These are phyloP conservation scores for Saccopteryx leptura DNA, from an alignment of 2,113 vertebrate genomes.

Conservation along the genomic window DNA sequence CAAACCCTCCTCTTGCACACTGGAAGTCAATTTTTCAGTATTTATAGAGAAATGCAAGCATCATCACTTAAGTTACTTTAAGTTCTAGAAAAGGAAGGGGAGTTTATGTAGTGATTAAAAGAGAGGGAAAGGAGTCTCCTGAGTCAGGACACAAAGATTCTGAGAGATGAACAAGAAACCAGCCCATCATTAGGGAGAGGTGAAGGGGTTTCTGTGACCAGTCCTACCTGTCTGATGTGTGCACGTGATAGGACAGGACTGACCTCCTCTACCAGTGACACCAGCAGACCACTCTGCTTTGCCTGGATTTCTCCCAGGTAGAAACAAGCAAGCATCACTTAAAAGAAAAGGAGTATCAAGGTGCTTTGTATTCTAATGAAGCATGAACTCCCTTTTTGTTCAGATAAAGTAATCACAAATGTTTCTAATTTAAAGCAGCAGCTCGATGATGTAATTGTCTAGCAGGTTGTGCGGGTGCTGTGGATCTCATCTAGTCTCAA, in stretches of 20 bases:
- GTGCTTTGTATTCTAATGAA: constrained; percentile 69
- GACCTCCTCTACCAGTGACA: neutral
- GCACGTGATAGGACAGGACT: neutral
- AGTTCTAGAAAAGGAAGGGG: neutral
- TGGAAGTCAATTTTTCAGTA: neutral
- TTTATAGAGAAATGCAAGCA: neutral
- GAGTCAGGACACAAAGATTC: neutral
- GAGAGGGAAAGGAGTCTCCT: neutral
- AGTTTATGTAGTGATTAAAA: constrained; percentile 35
- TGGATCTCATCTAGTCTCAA: constrained; percentile 35
- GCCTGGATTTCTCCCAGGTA: neutral
- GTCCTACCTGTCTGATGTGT: neutral
- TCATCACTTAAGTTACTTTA: neutral
- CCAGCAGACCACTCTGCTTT: neutral
- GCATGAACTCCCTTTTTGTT: constrained; percentile 53
- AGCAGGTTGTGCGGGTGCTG: constrained; percentile 38
- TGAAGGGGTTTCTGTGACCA: neutral
- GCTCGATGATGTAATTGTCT: constrained; percentile 79
- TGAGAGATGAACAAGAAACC: neutral
- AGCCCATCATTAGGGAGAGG: neutral
- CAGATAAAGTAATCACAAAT: constrained; percentile 71
- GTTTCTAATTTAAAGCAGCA: constrained; percentile 77
- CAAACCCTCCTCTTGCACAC: constrained; percentile 9
- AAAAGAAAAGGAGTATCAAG: constrained; percentile 61
- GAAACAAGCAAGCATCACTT: constrained; percentile 6